Conservation (phyloP, 2,888 invertebrate genomes). For the Arctia plantaginis region DNA sequence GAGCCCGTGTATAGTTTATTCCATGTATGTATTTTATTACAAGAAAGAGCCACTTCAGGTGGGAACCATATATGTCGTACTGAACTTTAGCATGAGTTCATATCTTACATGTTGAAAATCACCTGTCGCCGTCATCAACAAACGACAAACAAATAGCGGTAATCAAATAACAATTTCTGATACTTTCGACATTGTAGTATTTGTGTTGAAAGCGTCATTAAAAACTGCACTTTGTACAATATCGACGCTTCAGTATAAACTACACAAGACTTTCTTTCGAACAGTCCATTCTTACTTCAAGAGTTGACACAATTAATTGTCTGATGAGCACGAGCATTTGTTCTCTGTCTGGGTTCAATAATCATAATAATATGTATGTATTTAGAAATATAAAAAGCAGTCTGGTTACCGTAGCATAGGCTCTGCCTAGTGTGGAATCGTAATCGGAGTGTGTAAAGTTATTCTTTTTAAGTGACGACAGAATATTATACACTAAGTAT, state of each 20-base stretch:
- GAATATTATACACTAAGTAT: too few species aligned
- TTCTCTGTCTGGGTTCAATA: too few species aligned
- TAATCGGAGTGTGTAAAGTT: too few species aligned
- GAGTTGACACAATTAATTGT: neutral
- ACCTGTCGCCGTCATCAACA: slow-evolving; percentile 46
- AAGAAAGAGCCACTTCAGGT: neutral
- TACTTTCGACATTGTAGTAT: slow-evolving; percentile 62
- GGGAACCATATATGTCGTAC: neutral
- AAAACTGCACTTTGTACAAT: slow-evolving; percentile 19
- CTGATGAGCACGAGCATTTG: neutral
- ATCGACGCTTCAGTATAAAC: slow-evolving; percentile 1
- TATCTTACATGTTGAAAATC: slow-evolving; percentile 43
- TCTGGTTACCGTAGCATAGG: too few species aligned
- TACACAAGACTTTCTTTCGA: neutral
- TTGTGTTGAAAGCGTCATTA: slow-evolving; percentile 43
- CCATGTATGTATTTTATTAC: too few species aligned
- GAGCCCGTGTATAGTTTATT: too few species aligned
- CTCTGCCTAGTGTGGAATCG: too few species aligned
- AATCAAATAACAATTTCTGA: slow-evolving; percentile 77
- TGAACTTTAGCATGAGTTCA: slow-evolving; percentile 7
- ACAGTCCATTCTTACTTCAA: neutral
- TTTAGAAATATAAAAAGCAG: too few species aligned
- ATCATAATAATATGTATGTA: too few species aligned
- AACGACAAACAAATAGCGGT: slow-evolving; percentile 79
- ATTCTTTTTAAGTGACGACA: too few species aligned